Evolutionary conservation across 2,888 invertebrate genomes (phyloP), one percentile per base, ranked within the genome.

Genomic region (Neria commutata): DNA sequence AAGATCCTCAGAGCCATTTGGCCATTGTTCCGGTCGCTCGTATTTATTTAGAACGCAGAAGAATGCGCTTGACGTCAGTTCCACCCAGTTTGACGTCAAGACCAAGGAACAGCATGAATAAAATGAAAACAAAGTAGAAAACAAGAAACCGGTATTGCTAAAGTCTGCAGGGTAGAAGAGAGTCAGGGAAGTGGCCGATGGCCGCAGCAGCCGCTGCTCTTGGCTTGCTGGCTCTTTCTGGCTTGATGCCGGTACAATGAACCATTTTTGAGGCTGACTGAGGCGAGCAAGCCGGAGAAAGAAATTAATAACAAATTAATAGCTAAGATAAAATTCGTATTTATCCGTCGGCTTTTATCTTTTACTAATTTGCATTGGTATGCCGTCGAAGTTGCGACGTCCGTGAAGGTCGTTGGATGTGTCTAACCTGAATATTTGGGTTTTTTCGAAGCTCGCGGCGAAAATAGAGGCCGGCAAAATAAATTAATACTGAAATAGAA

Each of bases 361-460:
- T 56, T 19, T 14, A 49, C 58, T 65, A 67, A 75, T 74, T 74
- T 72, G 68, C 70, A 72, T 73, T 57, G 69, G 65, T 68, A 75
- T 70, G 72, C 70, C 72, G 72, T 56, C 19, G 37, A 37, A 11
- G 33, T 29, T 19, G 34, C n/a, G n/a, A 14, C 37, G 58, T 58
- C 66, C 58, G 62, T 67, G 73, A 75, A 75, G 75, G 75, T 75
- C 75, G 74, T 74, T 52, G 25, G 25, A 16, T 48, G 16, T n/a
- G n/a, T n/a, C n/a, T n/a, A n/a, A n/a, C n/a, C n/a, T n/a, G n/a
- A n/a, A n/a, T n/a, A n/a, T n/a, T n/a, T n/a, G n/a, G n/a, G n/a
- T n/a, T n/a, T n/a, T n/a, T n/a, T n/a, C n/a, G n/a, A n/a, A n/a
- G n/a, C n/a, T n/a, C n/a, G n/a, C n/a, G n/a, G n/a, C n/a, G n/a